These are phyloP conservation scores for Drosophila azteca DNA, from an alignment of 1,140 invertebrate genomes.

Conservation along the genomic window DNA sequence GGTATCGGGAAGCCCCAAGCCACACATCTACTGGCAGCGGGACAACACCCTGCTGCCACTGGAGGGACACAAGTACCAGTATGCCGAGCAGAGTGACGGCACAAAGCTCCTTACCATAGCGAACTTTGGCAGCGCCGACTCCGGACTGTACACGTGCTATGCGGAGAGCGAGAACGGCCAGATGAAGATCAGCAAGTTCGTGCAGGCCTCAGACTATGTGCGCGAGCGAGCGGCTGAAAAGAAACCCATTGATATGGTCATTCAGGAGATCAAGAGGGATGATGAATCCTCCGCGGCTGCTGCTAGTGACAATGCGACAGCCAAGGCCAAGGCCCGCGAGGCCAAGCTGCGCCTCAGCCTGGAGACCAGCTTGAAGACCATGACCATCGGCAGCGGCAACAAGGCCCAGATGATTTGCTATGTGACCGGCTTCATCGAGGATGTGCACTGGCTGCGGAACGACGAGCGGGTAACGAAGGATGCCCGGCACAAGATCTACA, in stretches of 20 bases:
- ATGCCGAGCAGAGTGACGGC: conserved; percentile 57
- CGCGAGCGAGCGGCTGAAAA: conserved; percentile 53
- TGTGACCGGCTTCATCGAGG: conserved; percentile 74
- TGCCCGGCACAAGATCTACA: conserved; percentile 76
- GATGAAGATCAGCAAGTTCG: conserved; percentile 82
- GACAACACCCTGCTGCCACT: conserved; percentile 87
- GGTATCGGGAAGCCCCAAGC: conserved; percentile 78
- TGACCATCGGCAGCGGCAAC: conserved; percentile 76
- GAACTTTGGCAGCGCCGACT: conserved; percentile 56
- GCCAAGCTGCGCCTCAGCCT: conserved; percentile 66
- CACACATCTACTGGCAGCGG: conserved; percentile 91
- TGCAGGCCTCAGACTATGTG: conserved; percentile 73
- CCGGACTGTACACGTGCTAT: conserved; percentile 78
- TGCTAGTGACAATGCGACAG: conserved; percentile 14
- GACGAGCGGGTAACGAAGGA: conserved; percentile 71
- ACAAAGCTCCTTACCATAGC: conserved; percentile 69
- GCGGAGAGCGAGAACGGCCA: conserved; percentile 78
- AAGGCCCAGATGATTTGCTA: conserved; percentile 80
- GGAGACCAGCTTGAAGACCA: conserved; percentile 73
- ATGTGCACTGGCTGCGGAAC: conserved; percentile 76
- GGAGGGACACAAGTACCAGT: conserved; percentile 85
- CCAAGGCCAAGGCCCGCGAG: conserved; percentile 61
- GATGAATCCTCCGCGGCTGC: conserved; percentile 3
- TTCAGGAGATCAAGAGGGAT: conserved; percentile 40
- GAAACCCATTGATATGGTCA: conserved; percentile 43